Percentiles rank a stretch among this genome's conserved stretches.
These are phyloP conservation scores for Caradrina clavipalpis DNA, from an alignment of 2,888 invertebrate species.

Conservation along the genomic window DNA sequence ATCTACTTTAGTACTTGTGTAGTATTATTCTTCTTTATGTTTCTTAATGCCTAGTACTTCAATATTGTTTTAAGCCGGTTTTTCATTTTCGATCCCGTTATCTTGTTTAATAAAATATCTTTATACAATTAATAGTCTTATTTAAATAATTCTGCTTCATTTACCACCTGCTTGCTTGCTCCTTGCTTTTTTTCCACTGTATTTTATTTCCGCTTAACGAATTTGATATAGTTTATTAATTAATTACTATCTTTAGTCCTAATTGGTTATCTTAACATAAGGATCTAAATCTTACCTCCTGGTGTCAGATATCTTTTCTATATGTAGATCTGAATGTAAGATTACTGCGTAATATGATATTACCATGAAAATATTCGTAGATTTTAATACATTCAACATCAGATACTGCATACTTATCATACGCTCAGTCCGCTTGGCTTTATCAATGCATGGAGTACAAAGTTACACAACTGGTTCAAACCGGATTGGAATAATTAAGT, in stretches of 20 bases:
- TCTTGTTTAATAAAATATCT: not conserved
- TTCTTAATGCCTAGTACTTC: not conserved
- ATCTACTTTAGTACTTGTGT: not conserved
- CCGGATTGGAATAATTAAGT: conserved; percentile 53
- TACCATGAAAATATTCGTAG: conserved; percentile 23
- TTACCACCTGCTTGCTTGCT: too few species aligned
- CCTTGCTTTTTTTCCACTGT: too few species aligned
- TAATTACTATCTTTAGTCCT: not conserved
- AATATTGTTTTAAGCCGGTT: not conserved
- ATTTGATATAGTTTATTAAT: not conserved
- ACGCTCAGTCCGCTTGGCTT: conserved; percentile 2
- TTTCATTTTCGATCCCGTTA: not conserved
- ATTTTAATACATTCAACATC: conserved; percentile 18
- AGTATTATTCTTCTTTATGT: not conserved
- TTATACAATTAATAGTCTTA: not conserved
- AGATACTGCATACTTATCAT: conserved; percentile 14
- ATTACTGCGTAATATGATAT: conserved; percentile 19
- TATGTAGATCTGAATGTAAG: conserved; percentile 19
- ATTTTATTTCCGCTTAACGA: not conserved
- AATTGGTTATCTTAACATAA: not conserved
- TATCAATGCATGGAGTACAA: conserved; percentile 22
- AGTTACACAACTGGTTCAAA: conserved; percentile 52
- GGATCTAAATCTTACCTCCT: conserved; percentile 2
- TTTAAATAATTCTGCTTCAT: not conserved
- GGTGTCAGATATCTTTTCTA: conserved; percentile 14